Conservation (phyloP, 2,888 invertebrate genomes). For the Spialia ferax region DNA sequence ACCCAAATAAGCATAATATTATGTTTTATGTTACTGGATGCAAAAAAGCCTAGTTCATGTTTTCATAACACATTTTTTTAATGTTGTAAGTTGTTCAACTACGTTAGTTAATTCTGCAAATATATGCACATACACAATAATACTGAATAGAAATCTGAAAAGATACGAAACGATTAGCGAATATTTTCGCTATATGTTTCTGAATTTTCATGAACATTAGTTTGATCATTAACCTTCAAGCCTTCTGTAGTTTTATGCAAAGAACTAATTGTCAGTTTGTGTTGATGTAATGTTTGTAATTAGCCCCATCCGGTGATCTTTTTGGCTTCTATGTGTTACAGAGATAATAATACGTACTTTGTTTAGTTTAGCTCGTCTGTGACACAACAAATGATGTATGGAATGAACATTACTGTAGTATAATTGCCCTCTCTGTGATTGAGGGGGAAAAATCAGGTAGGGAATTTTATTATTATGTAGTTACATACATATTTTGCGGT, state of each 20-base stretch:
- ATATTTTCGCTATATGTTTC: conserved; percentile 14
- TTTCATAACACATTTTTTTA: too few relatives aligned
- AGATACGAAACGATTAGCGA: not conserved
- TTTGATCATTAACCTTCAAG: conserved; percentile 33
- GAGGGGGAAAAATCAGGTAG: not conserved
- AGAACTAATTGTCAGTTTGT: conserved; percentile 28
- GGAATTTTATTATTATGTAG: not conserved
- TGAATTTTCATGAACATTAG: conserved; percentile 27
- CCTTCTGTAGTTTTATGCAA: conserved; percentile 3
- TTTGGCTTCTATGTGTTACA: conserved; percentile 19
- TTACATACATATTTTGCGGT: too few relatives aligned
- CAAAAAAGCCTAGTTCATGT: too few relatives aligned
- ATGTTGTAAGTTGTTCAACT: too few relatives aligned
- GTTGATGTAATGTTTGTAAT: conserved; percentile 34
- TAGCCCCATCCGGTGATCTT: conserved; percentile 31
- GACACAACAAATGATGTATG: not conserved
- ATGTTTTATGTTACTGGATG: not conserved
- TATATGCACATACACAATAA: not conserved
- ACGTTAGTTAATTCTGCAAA: not conserved
- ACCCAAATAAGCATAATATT: too few relatives aligned
- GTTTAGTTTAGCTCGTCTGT: conserved; percentile 2
- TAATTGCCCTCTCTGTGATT: not conserved
- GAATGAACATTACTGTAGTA: not conserved
- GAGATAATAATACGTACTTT: not conserved
- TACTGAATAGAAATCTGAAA: not conserved